Conservation (phyloP, 2,888 invertebrate species). For the Nectonema munidae region DNA sequence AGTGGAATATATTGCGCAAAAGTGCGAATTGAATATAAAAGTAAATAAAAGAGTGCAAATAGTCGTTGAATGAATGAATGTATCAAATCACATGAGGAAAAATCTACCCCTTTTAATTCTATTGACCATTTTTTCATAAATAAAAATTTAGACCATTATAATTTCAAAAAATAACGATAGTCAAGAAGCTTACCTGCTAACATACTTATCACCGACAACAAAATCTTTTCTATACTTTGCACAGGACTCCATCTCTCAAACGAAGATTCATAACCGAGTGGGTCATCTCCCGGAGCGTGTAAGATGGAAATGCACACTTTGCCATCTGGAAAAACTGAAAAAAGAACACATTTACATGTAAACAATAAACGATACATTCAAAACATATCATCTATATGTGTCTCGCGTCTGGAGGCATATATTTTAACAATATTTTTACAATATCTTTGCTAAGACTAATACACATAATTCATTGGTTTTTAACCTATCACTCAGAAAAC, state of each 20-base stretch:
- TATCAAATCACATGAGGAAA: no score
- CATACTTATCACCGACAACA: constrained; percentile 90
- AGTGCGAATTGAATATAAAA: no score
- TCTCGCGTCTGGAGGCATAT: no score
- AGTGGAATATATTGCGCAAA: no score
- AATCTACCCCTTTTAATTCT: background rate
- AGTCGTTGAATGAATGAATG: no score
- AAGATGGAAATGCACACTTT: constrained; percentile 90
- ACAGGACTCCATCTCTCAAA: constrained; percentile 97
- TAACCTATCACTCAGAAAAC: no score
- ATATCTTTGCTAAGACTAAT: no score
- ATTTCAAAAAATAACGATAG: background rate
- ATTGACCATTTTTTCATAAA: constrained; percentile 2
- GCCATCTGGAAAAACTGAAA: constrained; percentile 63
- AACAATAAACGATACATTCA: constrained; percentile 11
- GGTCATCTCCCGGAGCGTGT: constrained; percentile 95
- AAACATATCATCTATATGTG: constrained; percentile 6
- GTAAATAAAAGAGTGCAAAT: no score
- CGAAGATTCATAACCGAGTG: constrained; percentile 90
- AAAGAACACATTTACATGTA: constrained; percentile 11
- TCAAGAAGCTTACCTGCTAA: constrained; percentile 41
- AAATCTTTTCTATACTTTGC: constrained; percentile 91
- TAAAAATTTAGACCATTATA: background rate
- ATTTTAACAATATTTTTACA: no score
- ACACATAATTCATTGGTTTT: no score